These are phyloP conservation scores for Trachythela sp. DNA, from an alignment of 64 coral and sea anemone species.

Conservation along the genomic window DNA sequence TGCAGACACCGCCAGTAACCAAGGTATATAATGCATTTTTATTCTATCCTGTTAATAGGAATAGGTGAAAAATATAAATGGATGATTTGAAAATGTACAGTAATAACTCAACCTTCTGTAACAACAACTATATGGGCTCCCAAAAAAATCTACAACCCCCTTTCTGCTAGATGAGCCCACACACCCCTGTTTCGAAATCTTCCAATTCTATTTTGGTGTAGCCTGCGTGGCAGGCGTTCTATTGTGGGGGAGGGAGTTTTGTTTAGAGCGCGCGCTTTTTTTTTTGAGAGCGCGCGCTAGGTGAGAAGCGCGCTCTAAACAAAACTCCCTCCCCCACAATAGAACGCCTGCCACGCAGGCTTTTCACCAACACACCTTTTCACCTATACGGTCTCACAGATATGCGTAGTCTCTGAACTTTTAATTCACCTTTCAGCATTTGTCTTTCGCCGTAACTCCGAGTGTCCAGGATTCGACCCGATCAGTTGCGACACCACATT, in stretches of 20 bases:
- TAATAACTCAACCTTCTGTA: background rate
- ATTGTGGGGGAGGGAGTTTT: no score
- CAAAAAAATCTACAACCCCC: no score
- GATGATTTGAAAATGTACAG: background rate
- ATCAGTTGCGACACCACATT: conserved; percentile 62
- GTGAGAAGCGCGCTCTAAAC: no score
- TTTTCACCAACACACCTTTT: background rate
- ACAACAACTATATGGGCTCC: no score
- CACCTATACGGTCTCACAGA: background rate
- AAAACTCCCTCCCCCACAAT: no score
- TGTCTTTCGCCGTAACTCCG: background rate
- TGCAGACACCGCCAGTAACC: conserved; percentile 66
- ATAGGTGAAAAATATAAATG: background rate
- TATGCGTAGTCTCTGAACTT: background rate
- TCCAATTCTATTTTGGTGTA: no score
- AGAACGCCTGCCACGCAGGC: no score
- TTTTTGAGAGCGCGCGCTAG: no score
- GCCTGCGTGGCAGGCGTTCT: no score
- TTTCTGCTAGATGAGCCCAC: no score
- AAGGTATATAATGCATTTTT: conserved; percentile 45
- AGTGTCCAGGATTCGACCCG: background rate
- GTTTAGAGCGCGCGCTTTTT: no score
- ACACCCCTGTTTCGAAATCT: no score
- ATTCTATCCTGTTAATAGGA: background rate
- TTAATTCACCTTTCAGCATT: background rate